These are phyloP conservation scores for Cryptus armator DNA, from an alignment of 2,888 invertebrate genomes.

Conservation along the genomic window DNA sequence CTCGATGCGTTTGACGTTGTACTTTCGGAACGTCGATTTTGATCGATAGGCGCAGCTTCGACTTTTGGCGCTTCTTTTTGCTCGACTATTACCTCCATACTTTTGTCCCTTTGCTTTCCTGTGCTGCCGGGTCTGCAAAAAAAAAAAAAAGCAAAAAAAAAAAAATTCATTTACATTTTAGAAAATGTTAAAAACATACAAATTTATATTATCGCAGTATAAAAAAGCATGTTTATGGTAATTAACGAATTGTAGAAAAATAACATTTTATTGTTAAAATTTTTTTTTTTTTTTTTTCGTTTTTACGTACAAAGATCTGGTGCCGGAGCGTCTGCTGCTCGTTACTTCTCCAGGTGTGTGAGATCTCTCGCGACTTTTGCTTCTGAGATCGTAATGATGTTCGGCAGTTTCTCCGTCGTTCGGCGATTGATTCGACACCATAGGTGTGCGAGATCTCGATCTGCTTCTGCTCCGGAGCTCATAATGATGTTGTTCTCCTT, in stretches of 20 bases:
- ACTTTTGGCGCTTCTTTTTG: conserved; percentile 72
- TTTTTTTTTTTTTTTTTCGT: conserved; percentile 26
- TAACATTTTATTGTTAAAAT: conserved; percentile 2
- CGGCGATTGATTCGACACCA: conserved; percentile 70
- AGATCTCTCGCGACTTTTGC: conserved; percentile 80
- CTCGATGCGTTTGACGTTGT: conserved; percentile 66
- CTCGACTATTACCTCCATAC: conserved; percentile 78
- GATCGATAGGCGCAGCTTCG: conserved; percentile 65
- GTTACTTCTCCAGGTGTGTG: conserved; percentile 80
- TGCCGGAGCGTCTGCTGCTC: conserved; percentile 77
- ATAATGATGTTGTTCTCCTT: conserved; percentile 80
- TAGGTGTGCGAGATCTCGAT: conserved; percentile 82
- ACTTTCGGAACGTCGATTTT: conserved; percentile 72
- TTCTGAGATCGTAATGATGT: conserved; percentile 80
- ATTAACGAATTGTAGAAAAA: too few relatives aligned
- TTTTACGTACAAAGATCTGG: conserved; percentile 76
- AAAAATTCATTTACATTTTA: not conserved
- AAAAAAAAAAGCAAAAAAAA: conserved; percentile 20
- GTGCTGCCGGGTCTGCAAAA: conserved; percentile 73
- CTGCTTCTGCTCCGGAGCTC: conserved; percentile 82
- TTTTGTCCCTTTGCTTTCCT: conserved; percentile 74
- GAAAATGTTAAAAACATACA: too few relatives aligned
- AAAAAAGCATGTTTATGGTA: too few relatives aligned
- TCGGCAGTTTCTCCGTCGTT: conserved; percentile 76
- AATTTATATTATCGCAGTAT: not conserved